Conservation (phyloP, 2,113 vertebrate genomes). For the Salvelinus alpinus region DNA sequence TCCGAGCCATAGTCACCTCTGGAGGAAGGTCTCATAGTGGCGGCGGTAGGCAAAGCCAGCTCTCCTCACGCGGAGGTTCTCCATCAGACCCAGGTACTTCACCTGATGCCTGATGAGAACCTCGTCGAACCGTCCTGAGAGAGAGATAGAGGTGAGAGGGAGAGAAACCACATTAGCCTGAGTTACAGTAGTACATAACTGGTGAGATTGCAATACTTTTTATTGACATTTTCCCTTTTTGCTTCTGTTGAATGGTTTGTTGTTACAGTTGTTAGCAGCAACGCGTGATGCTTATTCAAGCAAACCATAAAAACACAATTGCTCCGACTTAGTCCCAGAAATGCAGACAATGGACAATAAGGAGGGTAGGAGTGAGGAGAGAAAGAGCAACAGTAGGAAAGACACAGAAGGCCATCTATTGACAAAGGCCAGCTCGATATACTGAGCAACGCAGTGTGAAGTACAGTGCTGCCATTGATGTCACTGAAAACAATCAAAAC, state of each 20-base stretch:
- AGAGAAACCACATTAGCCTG: neutral
- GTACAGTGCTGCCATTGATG: slow-evolving; percentile 12
- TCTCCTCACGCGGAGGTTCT: slow-evolving; percentile 91
- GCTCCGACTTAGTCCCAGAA: neutral
- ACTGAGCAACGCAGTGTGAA: neutral
- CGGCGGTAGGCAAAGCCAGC: slow-evolving; percentile 95
- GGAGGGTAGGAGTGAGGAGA: slow-evolving; percentile 2
- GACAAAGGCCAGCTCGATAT: slow-evolving; percentile 4
- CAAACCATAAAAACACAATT: neutral
- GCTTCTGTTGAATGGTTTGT: too few species aligned
- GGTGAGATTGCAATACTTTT: too few species aligned
- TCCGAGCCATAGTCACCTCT: slow-evolving; percentile 77
- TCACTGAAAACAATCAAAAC: slow-evolving; percentile 25
- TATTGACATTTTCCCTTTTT: too few species aligned
- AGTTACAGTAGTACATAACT: neutral
- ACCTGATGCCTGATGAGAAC: slow-evolving; percentile 96
- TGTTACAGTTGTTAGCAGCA: too few species aligned
- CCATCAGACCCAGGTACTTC: slow-evolving; percentile 96
- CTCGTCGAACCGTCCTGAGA: slow-evolving; percentile 92
- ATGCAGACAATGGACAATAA: neutral
- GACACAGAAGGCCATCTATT: slow-evolving; percentile 35
- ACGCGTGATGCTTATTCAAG: neutral
- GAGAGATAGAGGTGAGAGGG: slow-evolving; percentile 50
- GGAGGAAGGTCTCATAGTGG: slow-evolving; percentile 91
- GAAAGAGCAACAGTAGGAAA: slow-evolving; percentile 42